Evolutionary conservation across 1,140 invertebrate genomes (phyloP).

Genomic region (Artemia franciscana): DNA sequence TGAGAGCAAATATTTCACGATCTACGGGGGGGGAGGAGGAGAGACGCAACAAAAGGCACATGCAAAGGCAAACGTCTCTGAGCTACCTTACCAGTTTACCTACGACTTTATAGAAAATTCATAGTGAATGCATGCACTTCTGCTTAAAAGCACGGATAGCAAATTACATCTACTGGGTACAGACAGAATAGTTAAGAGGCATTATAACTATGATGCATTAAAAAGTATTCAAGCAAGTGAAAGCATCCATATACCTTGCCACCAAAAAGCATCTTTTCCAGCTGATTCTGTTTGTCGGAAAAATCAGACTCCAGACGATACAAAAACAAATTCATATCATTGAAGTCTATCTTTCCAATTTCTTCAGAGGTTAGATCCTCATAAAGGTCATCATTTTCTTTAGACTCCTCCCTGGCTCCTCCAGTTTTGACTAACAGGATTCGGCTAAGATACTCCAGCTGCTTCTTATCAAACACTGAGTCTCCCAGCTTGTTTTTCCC

Average conservation of each 20-base stretch:
- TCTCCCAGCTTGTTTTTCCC: background rate
- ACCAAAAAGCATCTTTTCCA: constrained; percentile 8
- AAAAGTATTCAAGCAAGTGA: too few species aligned
- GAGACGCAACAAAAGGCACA: too few species aligned
- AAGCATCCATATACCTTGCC: background rate
- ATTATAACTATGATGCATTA: too few species aligned
- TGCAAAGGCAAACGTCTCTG: too few species aligned
- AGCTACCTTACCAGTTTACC: too few species aligned
- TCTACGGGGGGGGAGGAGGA: too few species aligned
- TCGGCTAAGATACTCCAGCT: background rate
- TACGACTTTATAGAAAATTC: too few species aligned
- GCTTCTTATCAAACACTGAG: background rate
- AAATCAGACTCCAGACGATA: constrained; percentile 10
- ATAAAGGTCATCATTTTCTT: background rate
- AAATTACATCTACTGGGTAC: too few species aligned
- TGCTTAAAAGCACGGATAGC: too few species aligned
- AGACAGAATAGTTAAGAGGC: too few species aligned
- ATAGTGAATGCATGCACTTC: too few species aligned
- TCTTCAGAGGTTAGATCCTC: background rate
- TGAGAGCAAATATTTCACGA: too few species aligned
- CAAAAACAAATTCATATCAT: constrained; percentile 8
- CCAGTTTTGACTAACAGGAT: background rate
- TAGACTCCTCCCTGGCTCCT: background rate
- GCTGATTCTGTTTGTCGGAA: constrained; percentile 6
- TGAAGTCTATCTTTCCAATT: constrained; percentile 21